Base-by-base conservation (phyloP, 2,113 vertebrate genomes). In the Leuciscus idus region DNA sequence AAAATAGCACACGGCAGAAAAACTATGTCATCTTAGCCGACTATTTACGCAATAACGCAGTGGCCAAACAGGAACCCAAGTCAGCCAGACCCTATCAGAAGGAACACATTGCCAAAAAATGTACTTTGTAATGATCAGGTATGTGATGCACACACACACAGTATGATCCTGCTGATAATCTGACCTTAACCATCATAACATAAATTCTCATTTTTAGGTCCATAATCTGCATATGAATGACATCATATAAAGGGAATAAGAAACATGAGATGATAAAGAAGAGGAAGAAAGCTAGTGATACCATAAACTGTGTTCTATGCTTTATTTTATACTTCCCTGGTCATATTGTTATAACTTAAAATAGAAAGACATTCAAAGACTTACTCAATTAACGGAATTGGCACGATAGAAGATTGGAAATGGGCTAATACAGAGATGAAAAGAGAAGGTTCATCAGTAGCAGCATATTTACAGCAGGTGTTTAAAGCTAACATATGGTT, bases 401-500 rank as follows among this genome's bases (percentile, higher is more conserved):
- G 11, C 23, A 46, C 12, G 23, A 74, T 26, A 74, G 23, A 43
- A 73, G 59, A 17, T 12, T 8, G 1, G 2, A 75, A 48, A 75
- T 43, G 9, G 39, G 39, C 39, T 43, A 43, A 50, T 7, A 5
- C 4, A 55, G 15, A 33, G 26, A 30, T 30, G 48, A 17, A 30
- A 30, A 33, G 7, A 52, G 28, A 77, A 6, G 74, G 8, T 50
- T 76, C n/a, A 59, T 13, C 30, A 21, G 17, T 28, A 59, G 28
- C 17, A 33, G 46, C 39, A 36, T 9, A 72, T 83, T 72, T 39
- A 1, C 66, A 72, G 50, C 81, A 83, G 81, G 81, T 73, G 81
- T 55, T 59, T 72, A 26, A 43, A 73, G 33, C 50, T 39, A 83
- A 55, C 81, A 83, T 73, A 83, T 73, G 68, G 23, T 73, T 73